Percentiles rank a stretch among this genome's conserved stretches.
These are phyloP conservation scores for Rhaphigaster nebulosa DNA, from an alignment of 2,888 invertebrate species.

Conservation along the genomic window DNA sequence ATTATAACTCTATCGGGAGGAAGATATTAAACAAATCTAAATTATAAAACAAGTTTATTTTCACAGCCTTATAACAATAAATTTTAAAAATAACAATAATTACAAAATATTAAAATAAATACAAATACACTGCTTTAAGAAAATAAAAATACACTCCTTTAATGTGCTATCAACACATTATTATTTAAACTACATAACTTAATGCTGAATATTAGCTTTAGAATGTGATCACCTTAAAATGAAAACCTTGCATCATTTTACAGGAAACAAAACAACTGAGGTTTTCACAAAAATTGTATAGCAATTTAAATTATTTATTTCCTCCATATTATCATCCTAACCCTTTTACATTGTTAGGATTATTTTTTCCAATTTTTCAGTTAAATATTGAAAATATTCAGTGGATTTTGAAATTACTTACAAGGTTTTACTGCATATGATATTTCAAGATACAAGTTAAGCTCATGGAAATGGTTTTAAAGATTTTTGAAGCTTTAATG, in stretches of 20 bases:
- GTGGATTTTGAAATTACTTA: no score
- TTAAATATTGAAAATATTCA: no score
- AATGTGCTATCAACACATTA: not conserved
- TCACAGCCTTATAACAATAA: not conserved
- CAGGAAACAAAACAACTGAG: not conserved
- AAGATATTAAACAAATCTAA: not conserved
- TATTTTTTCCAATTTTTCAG: no score
- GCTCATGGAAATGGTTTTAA: no score
- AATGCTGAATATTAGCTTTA: not conserved
- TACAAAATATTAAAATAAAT: not conserved
- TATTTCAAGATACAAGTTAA: no score
- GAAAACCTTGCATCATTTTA: not conserved
- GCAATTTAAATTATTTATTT: no score
- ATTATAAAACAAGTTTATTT: conserved; percentile 9
- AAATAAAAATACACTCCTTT: not conserved
- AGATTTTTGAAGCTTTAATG: no score
- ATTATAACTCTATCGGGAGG: not conserved
- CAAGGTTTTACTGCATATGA: no score
- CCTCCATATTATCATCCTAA: no score
- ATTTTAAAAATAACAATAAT: not conserved
- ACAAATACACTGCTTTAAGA: not conserved
- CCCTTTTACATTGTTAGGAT: no score
- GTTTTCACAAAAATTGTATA: no score
- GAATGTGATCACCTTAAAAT: not conserved
- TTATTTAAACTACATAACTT: not conserved